phyloP scores from a whole-genome alignment of 2,888 invertebrate genomes.

The Adineta ricciae region DNA sequence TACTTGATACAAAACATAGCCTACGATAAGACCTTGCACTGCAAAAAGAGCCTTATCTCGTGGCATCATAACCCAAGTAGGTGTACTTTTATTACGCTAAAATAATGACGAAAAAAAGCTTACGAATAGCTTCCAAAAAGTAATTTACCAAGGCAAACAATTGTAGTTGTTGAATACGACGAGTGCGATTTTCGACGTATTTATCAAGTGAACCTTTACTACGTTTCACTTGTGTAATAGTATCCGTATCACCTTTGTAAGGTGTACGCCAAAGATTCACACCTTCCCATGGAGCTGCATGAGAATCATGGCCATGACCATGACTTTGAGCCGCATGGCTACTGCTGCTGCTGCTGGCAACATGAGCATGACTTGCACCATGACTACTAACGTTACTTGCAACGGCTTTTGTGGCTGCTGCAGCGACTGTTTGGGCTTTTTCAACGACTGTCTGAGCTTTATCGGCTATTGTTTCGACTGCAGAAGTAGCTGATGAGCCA shows the following conservation, averaged over 20 bases:
- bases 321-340: neutral
- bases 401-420: neutral
- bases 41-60: neutral
- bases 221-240: neutral
- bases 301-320: neutral
- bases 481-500: neutral
- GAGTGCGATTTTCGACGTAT: neutral
- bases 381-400: no score
- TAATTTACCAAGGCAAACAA: neutral
- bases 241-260: conserved; percentile 13
- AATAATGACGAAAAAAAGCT: no score
- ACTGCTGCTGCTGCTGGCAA: no score
- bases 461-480: neutral
- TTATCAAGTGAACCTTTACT: neutral
- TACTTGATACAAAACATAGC: neutral
- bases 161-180: neutral
- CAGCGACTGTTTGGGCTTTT: neutral
- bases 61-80: neutral
- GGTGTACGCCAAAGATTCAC: conserved; percentile 8
- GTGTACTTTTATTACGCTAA: neutral
- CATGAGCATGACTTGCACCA: no score
- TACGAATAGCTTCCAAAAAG: neutral
- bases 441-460: neutral
- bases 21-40: neutral
- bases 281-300: neutral